These are phyloP conservation scores for Siniperca scherzeri DNA, from an alignment of 2,797 vertebrate genomes.

Conservation along the genomic window DNA sequence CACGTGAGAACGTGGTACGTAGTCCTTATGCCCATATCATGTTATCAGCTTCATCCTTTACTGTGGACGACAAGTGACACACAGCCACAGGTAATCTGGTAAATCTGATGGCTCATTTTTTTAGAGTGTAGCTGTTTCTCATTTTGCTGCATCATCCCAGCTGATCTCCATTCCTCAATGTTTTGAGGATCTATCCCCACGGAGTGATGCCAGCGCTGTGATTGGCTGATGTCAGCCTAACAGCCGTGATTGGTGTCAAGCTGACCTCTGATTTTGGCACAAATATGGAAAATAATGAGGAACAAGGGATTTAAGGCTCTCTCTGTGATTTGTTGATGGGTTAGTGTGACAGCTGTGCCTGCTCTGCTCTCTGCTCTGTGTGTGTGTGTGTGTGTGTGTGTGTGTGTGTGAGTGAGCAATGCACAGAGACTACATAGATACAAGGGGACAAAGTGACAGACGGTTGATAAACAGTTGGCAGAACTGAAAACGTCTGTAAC, in stretches of 20 bases:
- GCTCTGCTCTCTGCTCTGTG: background rate
- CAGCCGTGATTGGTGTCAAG: background rate
- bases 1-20: no score
- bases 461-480: background rate
- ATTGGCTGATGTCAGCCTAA: constrained; percentile 5
- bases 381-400: constrained; percentile 6
- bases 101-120: background rate
- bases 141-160: constrained; percentile 33
- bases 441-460: background rate
- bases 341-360: constrained; percentile 7
- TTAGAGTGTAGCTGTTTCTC: background rate
- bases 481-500: background rate
- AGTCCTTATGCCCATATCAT: no score
- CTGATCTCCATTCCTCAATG: constrained; percentile 31
- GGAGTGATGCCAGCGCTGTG: background rate
- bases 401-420: background rate
- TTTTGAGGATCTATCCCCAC: background rate
- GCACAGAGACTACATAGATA: background rate
- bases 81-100: background rate
- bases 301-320: constrained; percentile 4
- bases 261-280: constrained; percentile 36
- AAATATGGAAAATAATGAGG: constrained; percentile 41
- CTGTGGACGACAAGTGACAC: background rate
- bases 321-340: constrained; percentile 13
- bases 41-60: background rate